Evolutionary conservation across 1,140 invertebrate genomes (phyloP).

Genomic region (Battus philenor): DNA sequence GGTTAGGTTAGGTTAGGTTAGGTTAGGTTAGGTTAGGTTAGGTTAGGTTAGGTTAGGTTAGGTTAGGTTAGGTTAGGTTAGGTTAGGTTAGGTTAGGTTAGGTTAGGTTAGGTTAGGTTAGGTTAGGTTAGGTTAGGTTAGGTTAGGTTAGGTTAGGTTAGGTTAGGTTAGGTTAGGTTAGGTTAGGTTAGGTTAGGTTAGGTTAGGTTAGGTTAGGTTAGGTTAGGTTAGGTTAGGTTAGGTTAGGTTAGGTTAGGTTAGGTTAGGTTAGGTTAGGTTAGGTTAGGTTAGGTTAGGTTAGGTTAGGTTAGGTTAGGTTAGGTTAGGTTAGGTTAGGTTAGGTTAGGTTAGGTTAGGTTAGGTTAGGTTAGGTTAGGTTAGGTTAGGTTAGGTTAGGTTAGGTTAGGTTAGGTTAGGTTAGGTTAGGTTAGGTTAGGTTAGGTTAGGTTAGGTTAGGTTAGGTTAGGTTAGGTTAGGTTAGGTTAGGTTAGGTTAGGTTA

Average conservation of each 20-base stretch:
- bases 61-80: conserved; percentile 13
- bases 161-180: too few relatives aligned
- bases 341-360: too few relatives aligned
- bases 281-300: too few relatives aligned
- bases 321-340: too few relatives aligned
- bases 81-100: too few relatives aligned
- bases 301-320: too few relatives aligned
- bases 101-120: too few relatives aligned
- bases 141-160: too few relatives aligned
- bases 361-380: too few relatives aligned
- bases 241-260: conserved; percentile 1
- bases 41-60: conserved; percentile 2
- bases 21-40: conserved; percentile 1
- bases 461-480: conserved; percentile 11
- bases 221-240: conserved; percentile 14
- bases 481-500: too few relatives aligned
- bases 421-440: conserved; percentile 15
- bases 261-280: conserved; percentile 11
- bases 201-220: conserved; percentile 15
- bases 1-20: neutral
- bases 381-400: conserved; percentile 12
- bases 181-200: conserved; percentile 13
- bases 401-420: conserved; percentile 15
- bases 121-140: too few relatives aligned
- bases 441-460: conserved; percentile 1